phyloP scores from a whole-genome alignment of 1,140 invertebrate species.

The Ladona fulva region DNA sequence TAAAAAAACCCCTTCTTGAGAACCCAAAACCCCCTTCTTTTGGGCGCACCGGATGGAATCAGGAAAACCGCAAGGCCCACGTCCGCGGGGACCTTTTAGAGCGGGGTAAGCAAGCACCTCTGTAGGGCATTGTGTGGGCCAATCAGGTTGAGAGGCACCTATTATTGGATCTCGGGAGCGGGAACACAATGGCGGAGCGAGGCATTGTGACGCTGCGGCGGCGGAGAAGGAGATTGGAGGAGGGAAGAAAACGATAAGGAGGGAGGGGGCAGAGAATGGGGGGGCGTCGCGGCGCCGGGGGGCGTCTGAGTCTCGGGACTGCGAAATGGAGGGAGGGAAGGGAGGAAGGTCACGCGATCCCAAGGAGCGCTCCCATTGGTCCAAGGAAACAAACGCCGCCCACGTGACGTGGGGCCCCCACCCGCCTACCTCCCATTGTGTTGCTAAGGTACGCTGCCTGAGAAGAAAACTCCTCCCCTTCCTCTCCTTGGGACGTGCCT shows the following conservation, averaged over 20 bases:
- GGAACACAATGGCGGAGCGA: not conserved
- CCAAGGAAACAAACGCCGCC: not conserved
- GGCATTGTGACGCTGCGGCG: not conserved
- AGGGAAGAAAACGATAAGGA: not conserved
- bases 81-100: no score
- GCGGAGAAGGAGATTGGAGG: not conserved
- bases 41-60: no score
- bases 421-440: not conserved
- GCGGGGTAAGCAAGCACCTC: no score
- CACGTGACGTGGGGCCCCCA: not conserved
- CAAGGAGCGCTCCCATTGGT: not conserved
- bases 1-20: no score
- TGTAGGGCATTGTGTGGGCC: not conserved
- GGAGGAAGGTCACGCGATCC: conserved; percentile 18
- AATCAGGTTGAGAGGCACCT: not conserved
- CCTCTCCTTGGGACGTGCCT: no score
- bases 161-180: not conserved
- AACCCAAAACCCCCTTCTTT: no score
- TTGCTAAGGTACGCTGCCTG: not conserved
- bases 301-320: conserved; percentile 15
- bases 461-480: not conserved
- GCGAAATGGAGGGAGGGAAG: not conserved
- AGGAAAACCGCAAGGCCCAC: no score
- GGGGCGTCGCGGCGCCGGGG: conserved; percentile 17
- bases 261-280: conserved; percentile 14